Conservation (phyloP, 2,888 invertebrate genomes). For the Drosophila histrio region DNA sequence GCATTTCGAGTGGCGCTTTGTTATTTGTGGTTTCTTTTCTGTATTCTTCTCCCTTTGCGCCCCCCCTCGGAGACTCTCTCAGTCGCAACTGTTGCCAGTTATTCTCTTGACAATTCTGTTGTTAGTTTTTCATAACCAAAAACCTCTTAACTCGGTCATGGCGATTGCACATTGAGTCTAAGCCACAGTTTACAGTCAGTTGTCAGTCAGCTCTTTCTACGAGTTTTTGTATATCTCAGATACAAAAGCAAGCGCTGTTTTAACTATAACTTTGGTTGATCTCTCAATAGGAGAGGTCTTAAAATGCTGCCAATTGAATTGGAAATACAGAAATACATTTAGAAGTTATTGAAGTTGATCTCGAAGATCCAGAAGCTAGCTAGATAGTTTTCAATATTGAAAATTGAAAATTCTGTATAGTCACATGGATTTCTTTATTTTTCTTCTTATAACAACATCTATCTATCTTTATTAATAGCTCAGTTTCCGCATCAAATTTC, state of each 20-base stretch:
- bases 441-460: not conserved
- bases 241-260: not conserved
- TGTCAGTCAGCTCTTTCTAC: not conserved
- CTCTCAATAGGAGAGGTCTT: not conserved
- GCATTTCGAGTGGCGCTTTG: conserved; percentile 73
- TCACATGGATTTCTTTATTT: too few species aligned
- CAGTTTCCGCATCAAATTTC: too few species aligned
- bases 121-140: conserved; percentile 41
- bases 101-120: conserved; percentile 53
- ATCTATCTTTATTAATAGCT: not conserved
- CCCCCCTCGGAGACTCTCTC: not conserved
- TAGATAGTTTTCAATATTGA: too few species aligned
- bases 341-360: too few species aligned
- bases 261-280: not conserved
- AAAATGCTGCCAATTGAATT: not conserved
- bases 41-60: conserved; percentile 7
- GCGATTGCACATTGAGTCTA: conserved; percentile 50
- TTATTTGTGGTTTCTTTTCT: conserved; percentile 41
- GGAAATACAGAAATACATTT: too few species aligned
- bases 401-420: too few species aligned
- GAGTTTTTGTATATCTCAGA: conserved; percentile 6
- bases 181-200: conserved; percentile 14
- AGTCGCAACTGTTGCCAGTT: conserved; percentile 9
- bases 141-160: conserved; percentile 49
- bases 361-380: too few species aligned